phyloP scores from a whole-genome alignment of 1,140 invertebrate genomes.

The Rhopalosiphum maidis region DNA sequence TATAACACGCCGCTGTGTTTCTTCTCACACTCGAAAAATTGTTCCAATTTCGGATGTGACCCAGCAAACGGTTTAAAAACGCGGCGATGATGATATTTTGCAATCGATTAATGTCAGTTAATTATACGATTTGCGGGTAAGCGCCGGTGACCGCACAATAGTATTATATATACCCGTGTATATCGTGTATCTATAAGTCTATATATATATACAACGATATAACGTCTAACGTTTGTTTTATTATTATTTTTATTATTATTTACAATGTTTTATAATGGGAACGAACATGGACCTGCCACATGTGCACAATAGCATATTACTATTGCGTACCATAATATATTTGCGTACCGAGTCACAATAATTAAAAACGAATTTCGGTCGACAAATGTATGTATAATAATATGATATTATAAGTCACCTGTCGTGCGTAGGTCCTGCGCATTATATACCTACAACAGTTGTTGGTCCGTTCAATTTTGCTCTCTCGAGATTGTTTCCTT shows the following conservation, averaged over 20 bases:
- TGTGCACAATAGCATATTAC: background rate
- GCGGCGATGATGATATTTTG: background rate
- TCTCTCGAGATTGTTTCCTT: background rate
- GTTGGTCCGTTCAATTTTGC: background rate
- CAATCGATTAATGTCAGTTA: slow-evolving; percentile 31
- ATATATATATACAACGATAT: background rate
- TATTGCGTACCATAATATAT: background rate
- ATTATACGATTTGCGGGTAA: slow-evolving; percentile 1
- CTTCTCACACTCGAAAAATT: slow-evolving; percentile 36
- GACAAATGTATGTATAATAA: background rate
- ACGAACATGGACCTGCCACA: background rate
- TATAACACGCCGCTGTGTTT: background rate
- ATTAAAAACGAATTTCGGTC: slow-evolving; percentile 31
- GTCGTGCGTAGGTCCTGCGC: background rate
- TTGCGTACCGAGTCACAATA: background rate
- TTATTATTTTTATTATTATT: background rate
- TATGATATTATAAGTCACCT: background rate
- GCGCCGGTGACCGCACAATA: background rate
- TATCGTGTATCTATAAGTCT: background rate
- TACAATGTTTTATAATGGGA: background rate
- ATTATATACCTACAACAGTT: too few relatives aligned
- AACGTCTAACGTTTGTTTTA: background rate
- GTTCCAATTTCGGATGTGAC: slow-evolving; percentile 43
- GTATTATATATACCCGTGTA: background rate
- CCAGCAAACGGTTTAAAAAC: background rate